Conservation (phyloP, 2,113 vertebrate genomes). For the Strigops habroptila region DNA sequence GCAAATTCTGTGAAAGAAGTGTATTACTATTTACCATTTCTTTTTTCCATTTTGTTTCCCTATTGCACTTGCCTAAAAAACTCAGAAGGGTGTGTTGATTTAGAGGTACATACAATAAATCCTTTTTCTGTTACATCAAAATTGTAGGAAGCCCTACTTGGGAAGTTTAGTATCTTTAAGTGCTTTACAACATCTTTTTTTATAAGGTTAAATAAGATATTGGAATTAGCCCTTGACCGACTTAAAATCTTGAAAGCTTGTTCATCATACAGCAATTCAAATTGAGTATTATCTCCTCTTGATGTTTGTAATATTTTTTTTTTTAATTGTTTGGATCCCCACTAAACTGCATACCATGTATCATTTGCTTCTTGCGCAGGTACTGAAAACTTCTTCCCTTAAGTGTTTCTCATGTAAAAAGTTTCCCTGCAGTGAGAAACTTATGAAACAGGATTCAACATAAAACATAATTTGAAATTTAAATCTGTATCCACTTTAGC, state of each 20-base stretch:
- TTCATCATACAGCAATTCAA: background rate
- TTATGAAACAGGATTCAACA: background rate
- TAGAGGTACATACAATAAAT: background rate
- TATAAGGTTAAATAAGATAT: background rate
- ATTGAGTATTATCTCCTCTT: background rate
- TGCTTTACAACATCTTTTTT: background rate
- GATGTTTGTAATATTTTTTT: background rate
- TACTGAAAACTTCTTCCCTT: background rate
- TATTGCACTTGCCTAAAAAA: background rate
- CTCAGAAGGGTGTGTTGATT: background rate
- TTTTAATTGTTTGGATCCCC: background rate
- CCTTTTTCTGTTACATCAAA: background rate
- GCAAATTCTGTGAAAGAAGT: background rate
- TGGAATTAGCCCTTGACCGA: background rate
- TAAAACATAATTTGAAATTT: background rate
- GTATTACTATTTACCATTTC: background rate
- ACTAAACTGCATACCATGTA: background rate
- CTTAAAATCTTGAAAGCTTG: background rate
- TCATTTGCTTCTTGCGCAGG: background rate
- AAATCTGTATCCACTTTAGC: background rate
- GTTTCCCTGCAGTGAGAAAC: background rate
- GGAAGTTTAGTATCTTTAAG: background rate
- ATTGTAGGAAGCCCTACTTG: background rate
- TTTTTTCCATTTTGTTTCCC: background rate
- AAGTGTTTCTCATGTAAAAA: background rate